Evolutionary conservation across 2,888 invertebrate genomes (phyloP).

Genomic region (Epinotia demarniana): DNA sequence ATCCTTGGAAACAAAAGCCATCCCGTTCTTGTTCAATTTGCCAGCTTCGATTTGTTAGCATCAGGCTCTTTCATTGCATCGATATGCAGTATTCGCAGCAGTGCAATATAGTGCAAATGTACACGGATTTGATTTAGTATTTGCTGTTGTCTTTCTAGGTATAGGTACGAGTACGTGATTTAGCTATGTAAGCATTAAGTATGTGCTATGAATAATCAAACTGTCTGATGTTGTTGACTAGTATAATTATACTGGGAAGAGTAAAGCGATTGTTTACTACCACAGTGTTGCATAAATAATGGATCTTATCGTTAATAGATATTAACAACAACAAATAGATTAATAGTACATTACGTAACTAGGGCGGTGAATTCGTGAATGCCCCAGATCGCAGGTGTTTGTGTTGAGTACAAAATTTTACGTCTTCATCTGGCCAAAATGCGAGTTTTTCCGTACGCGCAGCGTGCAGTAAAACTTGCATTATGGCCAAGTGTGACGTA

Average conservation of each 20-base stretch:
- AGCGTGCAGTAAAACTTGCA: too few species aligned
- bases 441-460: too few species aligned
- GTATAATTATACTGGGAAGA: not conserved
- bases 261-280: not conserved
- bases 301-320: too few species aligned
- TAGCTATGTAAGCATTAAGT: constrained; percentile 27
- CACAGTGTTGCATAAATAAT: too few species aligned
- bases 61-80: constrained; percentile 52
- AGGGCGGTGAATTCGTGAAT: too few species aligned
- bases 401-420: too few species aligned
- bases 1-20: not conserved
- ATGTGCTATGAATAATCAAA: constrained; percentile 32
- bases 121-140: constrained; percentile 64
- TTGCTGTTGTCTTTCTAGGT: constrained; percentile 51
- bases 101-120: constrained; percentile 64
- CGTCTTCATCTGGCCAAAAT: too few species aligned
- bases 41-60: constrained; percentile 26
- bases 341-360: too few species aligned
- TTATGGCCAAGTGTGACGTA: too few species aligned
- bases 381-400: too few species aligned
- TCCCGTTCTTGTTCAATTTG: constrained; percentile 6
- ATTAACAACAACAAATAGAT: too few species aligned
- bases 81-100: constrained; percentile 61
- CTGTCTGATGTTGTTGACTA: not conserved
- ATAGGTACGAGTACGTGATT: constrained; percentile 21